phyloP scores from a whole-genome alignment of 2,888 invertebrate species.

The Temnothorax unifasciatus region DNA sequence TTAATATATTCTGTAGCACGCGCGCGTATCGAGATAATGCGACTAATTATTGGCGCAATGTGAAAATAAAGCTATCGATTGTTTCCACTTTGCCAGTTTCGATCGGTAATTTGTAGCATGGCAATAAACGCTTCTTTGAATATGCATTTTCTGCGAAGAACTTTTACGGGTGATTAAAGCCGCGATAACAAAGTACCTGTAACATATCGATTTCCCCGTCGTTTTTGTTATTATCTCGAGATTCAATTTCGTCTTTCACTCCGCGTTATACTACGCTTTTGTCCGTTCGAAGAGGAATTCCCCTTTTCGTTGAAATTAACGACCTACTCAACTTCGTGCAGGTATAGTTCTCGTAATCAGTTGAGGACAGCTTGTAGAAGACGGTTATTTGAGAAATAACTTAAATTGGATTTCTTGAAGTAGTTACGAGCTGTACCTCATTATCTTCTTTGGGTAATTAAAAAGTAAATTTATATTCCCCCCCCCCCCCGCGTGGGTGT shows the following conservation, averaged over 20 bases:
- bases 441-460: conserved; percentile 33
- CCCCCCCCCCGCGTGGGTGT: not conserved
- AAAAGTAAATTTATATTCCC: conserved; percentile 21
- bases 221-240: conserved; percentile 12
- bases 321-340: conserved; percentile 29
- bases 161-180: conserved; percentile 14
- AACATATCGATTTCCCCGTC: not conserved
- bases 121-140: conserved; percentile 8
- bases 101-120: not conserved
- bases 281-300: not conserved
- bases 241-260: conserved; percentile 10
- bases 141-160: not conserved
- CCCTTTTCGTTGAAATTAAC: conserved; percentile 32
- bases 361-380: conserved; percentile 32
- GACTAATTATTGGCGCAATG: not conserved
- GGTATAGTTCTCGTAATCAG: conserved; percentile 41
- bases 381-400: conserved; percentile 44
- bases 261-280: conserved; percentile 5
- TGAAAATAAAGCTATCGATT: conserved; percentile 11
- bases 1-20: conserved; percentile 3
- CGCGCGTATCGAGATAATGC: not conserved
- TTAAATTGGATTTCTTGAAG: conserved; percentile 36
- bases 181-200: not conserved
- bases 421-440: conserved; percentile 11
- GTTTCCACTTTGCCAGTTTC: not conserved